Base-by-base conservation (phyloP, 2,888 invertebrate genomes). In the Drosophila buzzatii region DNA sequence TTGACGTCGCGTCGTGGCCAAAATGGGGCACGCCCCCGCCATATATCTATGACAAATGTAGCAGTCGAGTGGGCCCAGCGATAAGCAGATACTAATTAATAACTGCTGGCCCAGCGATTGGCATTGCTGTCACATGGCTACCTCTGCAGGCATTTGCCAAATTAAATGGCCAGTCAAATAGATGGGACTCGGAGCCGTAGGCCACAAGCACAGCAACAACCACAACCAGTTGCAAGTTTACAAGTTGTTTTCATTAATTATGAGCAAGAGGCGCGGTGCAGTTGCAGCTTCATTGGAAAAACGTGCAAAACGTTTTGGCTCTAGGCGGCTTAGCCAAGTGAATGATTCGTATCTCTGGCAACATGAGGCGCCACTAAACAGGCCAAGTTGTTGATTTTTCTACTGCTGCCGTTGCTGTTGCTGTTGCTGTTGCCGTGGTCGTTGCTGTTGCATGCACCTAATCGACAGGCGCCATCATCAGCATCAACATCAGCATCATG, bases 61-160 rank as follows among this genome's bases (percentile, higher is more conserved):
- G 53, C 51, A 71, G 79, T 84, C 72, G 76, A 87, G 72, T 79
- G 71, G 70, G 71, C 68, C 82, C 68, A 57, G 45, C 70, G 88
- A 85, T 87, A 85, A 85, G 85, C 82, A 85, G 90, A 87, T 85
- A 85, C 88, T 87, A 85, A 85, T 85, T 85, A 85, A 87, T 85
- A 85, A 85, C 77, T 44, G 76, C 55, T 55, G 41, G 73, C 71
- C 65, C 18, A 51, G 51, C 66, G 49, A 57, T 73, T 73, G 68
- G 55, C 62, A 52, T 53, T 56, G 61, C 78, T 82, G 89, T 85
- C 89, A 87, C 85, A 76, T 84, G 85, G 74, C 67, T 70, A 47
- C 66, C 58, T 51, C 53, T 47, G 47, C 67, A 57, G 60, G 63
- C 45, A 75, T 70, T 81, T 75, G 75, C 71, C 79, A 70, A 83